phyloP scores from a whole-genome alignment of 1,140 invertebrate species.

The Calosoma granatense region DNA sequence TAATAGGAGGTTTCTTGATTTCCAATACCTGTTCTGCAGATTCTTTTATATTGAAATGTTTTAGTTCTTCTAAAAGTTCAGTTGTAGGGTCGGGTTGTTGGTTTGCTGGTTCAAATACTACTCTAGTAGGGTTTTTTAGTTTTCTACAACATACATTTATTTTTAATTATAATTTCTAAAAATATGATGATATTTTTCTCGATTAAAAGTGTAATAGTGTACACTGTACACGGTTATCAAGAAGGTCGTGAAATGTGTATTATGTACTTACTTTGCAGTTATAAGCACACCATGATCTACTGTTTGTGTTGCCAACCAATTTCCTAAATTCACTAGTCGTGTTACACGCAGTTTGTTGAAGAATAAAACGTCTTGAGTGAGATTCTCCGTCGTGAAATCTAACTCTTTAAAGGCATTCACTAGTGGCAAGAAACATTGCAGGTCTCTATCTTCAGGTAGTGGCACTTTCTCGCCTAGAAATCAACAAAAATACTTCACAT shows the following conservation, averaged over 20 bases:
- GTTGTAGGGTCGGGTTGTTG: slow-evolving; percentile 33
- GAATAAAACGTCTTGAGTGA: slow-evolving; percentile 16
- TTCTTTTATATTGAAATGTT: slow-evolving; percentile 26
- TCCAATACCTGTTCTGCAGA: slow-evolving; percentile 15
- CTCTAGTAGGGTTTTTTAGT: neutral
- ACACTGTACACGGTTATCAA: too few species aligned
- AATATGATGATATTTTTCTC: neutral
- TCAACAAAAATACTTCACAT: slow-evolving; percentile 22
- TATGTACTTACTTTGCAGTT: slow-evolving; percentile 25
- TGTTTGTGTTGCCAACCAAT: slow-evolving; percentile 36
- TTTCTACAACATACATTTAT: neutral
- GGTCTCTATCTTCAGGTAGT: slow-evolving; percentile 66
- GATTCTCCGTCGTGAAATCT: slow-evolving; percentile 32
- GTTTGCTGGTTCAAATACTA: slow-evolving; percentile 28
- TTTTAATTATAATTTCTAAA: neutral
- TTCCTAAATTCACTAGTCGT: slow-evolving; percentile 40
- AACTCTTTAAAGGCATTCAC: slow-evolving; percentile 47
- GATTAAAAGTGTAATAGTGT: too few species aligned
- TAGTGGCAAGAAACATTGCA: slow-evolving; percentile 69
- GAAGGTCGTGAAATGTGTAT: too few species aligned
- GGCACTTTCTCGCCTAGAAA: slow-evolving; percentile 53
- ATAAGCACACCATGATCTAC: slow-evolving; percentile 36
- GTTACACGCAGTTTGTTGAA: slow-evolving; percentile 31
- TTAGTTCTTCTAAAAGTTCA: slow-evolving; percentile 32
- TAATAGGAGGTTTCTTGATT: slow-evolving; percentile 13